Evolutionary conservation across 2,113 vertebrate genomes (phyloP), one percentile per base, ranked within the genome.

Genomic region (Leptobrachium ailaonicum): DNA sequence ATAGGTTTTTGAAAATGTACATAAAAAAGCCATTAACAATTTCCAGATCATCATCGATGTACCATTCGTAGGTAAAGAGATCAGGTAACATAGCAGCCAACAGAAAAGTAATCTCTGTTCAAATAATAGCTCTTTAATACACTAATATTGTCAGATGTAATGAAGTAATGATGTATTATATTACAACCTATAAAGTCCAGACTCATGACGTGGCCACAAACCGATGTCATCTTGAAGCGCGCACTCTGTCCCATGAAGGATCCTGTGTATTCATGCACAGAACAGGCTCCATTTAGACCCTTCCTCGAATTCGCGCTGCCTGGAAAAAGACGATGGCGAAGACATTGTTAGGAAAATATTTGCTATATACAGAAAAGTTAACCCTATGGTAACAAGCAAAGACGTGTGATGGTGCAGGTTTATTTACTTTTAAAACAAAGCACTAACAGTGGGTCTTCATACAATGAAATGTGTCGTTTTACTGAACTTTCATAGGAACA

Each of bases 121-220:
- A 32, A 32, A 32, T 32, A 32, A 32, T 32, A 32, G 20, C 20
- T 32, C 20, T 32, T 32, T 32, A 32, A 32, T 32, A 32, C 20
- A 32, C 20, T 32, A 32, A 32, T 32, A 32, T 32, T 32, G 20
- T 32, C 20, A 32, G 20, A 32, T 32, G 20, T 32, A 32, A 32
- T 32, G 20, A 32, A 32, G 20, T 32, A 32, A 32, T 32, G 20
- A 50, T 50, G 47, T 8, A 50, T 50, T 50, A 8, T 50, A 60
- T 60, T 10, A 66, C 3, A 87, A 96, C 98, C 98, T 78, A 95
- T 96, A 86, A 99, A 99, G 87, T 99, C 98, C 90, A 99, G 86
- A 82, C 96, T 98, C 97, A 99, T 98, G 77, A 99, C 96, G 0
- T 99, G 98, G 11, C 98, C 98, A 47, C 98, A 99, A 12, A 99